Evolutionary conservation across 2,797 vertebrate genomes (phyloP), one percentile per base, ranked within the genome.

Genomic region (Champsocephalus gunnari): DNA sequence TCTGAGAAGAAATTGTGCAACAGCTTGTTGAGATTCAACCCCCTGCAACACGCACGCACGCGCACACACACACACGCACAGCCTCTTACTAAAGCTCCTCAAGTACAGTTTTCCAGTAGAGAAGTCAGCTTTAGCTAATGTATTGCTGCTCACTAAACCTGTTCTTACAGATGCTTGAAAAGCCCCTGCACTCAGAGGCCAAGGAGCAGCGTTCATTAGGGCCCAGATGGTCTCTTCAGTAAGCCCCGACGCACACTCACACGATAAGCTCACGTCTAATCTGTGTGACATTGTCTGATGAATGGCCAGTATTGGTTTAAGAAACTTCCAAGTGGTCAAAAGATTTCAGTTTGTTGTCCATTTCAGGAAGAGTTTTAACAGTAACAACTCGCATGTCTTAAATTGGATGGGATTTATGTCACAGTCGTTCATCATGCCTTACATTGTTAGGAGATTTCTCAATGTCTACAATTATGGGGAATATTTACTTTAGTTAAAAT

Each of bases 81-180:
- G 57, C 73, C 82, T 85, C 73, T 82, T 88, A 81, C 87, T 86
- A 95, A 93, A 94, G 90, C 89, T 92, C 88, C 87, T 94, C 90
- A 91, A 94, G 90, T 92, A 76, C 86, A 88, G 89, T 93, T 93
- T 93, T 94, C 87, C 90, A 94, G 92, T 83, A 92, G 94, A 93
- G 90, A 94, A 94, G 93, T 95, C 92, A 93, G 93, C 91, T 94
- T 95, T 93, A 94, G 94, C 93, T 94, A 94, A 93, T 93, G 93
- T 94, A 89, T 92, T 85, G 82, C 91, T 92, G 88, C 88, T 92
- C 87, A 43, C 89, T 92, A 94, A 93, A 94, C 90, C 93, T 89
- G 89, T 85, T 68, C 91, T 86, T 94, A 85, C 93, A 94, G 94
- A 95, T 95, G 94, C 93, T 92, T 90, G 88, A 77, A 91, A 88